phyloP scores from a whole-genome alignment of 2,113 vertebrate genomes.

The Saimiri boliviensis region DNA sequence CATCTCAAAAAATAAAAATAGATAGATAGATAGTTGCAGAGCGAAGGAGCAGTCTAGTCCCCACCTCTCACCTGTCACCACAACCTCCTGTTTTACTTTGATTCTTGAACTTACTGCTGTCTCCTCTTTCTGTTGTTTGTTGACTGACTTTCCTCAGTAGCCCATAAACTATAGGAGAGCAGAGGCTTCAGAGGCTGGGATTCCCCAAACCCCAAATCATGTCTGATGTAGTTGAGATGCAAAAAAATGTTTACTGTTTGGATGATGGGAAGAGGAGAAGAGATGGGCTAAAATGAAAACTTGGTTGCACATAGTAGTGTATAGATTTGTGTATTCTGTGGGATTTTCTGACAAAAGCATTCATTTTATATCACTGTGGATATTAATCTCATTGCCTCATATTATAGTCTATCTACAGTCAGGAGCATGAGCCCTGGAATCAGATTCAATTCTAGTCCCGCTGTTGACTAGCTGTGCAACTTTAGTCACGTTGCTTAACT shows the following conservation, averaged over 20 bases:
- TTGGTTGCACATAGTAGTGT: fast-evolving
- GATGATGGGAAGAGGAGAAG: neutral
- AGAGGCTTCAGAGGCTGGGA: neutral
- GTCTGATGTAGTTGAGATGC: neutral
- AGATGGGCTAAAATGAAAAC: neutral
- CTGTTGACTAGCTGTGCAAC: neutral
- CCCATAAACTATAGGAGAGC: fast-evolving
- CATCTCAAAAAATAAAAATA: too few relatives aligned
- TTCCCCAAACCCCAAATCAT: neutral
- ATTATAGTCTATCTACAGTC: neutral
- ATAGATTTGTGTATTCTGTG: neutral
- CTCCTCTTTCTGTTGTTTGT: neutral
- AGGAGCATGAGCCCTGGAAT: neutral
- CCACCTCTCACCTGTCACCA: neutral
- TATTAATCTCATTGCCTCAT: neutral
- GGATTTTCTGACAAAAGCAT: neutral
- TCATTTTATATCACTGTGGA: neutral
- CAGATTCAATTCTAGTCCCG: neutral
- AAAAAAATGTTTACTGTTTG: neutral
- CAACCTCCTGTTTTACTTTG: neutral
- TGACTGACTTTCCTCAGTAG: neutral
- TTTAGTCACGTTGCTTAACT: neutral
- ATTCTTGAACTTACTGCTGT: neutral
- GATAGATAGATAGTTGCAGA: too few relatives aligned
- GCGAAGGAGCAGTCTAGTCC: neutral